Base-by-base conservation (phyloP, 64 coral and sea anemone species). In the Montipora cactus region DNA sequence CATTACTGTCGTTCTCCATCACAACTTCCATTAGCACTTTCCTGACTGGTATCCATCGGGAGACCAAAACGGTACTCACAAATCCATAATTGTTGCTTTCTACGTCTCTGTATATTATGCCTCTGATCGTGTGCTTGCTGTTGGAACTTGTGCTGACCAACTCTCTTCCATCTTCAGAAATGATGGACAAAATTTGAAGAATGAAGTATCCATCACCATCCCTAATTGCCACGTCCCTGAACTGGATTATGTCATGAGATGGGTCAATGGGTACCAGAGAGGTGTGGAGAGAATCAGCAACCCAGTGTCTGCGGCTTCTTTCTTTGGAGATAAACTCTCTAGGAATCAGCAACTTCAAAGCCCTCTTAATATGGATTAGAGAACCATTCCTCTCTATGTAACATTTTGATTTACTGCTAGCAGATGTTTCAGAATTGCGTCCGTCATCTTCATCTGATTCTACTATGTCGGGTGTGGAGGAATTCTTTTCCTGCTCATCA, bases 291-390 rank as follows among this genome's bases (percentile, higher is more conserved):
- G 20, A 76, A 76, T 76, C 22, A 76, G 74, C 22, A 76, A 76
- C 74, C 74, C 70, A 76, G 22, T 76, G 74, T 76, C 22, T 76
- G 74, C 74, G 74, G 74, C 74, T 76, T 76, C 74, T 76, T 76
- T 76, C 74, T 25, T 76, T 76, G 44, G 74, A 76, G 74, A 76
- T 76, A 76, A 76, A 76, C 74, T 76, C 22, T 76, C 23, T 7
- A 8, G 74, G 74, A 76, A 76, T 76, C 74, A 76, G 45, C 74
- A 76, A 76, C 74, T 76, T 76, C 74, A 76, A 76, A 76, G 74
- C 74, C 22, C 12, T 76, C 74, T 76, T 45, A 37, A 76, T 46
- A 76, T 76, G 20, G 22, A 76, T 76, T 76, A 14, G 74, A 45
- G 74, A 7, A 76, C 74, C 74, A 76, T 76, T 45, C 74, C 10